Evolutionary conservation across 2,797 vertebrate genomes (phyloP).

Genomic region (Malurus leucopterus): DNA sequence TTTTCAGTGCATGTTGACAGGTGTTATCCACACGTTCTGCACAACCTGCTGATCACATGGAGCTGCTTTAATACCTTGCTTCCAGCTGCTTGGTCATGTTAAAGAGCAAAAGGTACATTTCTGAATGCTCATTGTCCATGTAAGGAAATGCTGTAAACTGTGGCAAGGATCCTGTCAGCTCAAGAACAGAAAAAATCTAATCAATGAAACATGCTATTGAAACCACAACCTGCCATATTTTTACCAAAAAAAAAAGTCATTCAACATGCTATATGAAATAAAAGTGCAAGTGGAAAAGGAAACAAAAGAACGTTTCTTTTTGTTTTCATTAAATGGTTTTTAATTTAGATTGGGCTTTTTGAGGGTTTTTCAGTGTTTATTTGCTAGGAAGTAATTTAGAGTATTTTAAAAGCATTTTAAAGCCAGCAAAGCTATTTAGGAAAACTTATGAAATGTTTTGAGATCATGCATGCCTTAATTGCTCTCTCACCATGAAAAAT

Average conservation of each 20-base stretch:
- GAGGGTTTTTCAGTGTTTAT: neutral
- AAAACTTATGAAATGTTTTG: neutral
- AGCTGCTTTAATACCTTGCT: neutral
- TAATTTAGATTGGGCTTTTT: neutral
- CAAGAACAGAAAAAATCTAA: neutral
- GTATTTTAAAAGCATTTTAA: neutral
- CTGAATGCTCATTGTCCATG: neutral
- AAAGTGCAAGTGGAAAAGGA: neutral
- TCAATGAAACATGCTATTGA: neutral
- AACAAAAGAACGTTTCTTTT: neutral
- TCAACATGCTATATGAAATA: neutral
- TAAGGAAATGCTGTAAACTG: neutral
- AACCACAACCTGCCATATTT: neutral
- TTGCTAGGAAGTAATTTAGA: neutral
- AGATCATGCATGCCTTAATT: neutral
- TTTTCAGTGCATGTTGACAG: neutral
- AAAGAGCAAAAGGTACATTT: conserved; percentile 6
- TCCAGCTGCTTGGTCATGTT: neutral
- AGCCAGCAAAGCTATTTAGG: neutral
- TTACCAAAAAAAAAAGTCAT: neutral
- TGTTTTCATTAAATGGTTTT: neutral
- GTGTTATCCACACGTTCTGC: neutral
- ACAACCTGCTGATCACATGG: neutral
- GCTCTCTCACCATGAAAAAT: neutral
- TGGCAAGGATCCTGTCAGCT: neutral